Base-by-base conservation (phyloP, 1,140 invertebrate genomes). In the Zaprionus africanus region DNA sequence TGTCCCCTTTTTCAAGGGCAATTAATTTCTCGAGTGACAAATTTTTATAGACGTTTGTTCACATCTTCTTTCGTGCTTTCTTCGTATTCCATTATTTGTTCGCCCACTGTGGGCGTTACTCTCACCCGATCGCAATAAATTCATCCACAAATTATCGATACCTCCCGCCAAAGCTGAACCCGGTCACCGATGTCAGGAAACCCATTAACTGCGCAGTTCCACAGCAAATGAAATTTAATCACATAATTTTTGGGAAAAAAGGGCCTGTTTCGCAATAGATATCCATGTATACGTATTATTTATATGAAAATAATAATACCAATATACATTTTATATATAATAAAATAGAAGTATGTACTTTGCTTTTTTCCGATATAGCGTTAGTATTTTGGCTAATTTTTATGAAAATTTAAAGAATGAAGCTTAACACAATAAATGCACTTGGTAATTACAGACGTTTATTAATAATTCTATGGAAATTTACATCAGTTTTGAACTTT, bases 21-120 rank as follows among this genome's bases (percentile, higher is more conserved):
- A 92, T 92, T 92, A 92, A 92, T 92, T 92, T 92, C 87, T 91
- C 76, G 87, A 82, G 82, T 92, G 87, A 92, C 91, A 91, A 92
- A 92, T 87, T 92, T 92, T 92, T 92, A 92, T 92, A 78, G 84
- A 85, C 82, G 59, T 57, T 69, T 75, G 41, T 76, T 74, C 38
- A 57, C 58, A 49, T 61, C 17, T 76, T 49, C 64, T 56, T 65
- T 46, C 46, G 53, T 49, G 54, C 67, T 75, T 66, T 74, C 26
- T 63, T 38, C 43, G 57, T 73, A 68, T 88, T 76, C 57, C 54
- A 70, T 73, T 84, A 79, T 75, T 76, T 51, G 46, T 17, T 12
- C 57, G 36, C 58, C 69, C 62, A 76, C 72, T 84, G 81, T 84
- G 81, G 81, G 81, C 67, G 78, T 87, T 78, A 46, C 70, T 56